Percentiles rank a stretch among this genome's conserved stretches.
phyloP scores from a whole-genome alignment of 2,113 vertebrate genomes.

The Myanophis thanlyinensis region DNA sequence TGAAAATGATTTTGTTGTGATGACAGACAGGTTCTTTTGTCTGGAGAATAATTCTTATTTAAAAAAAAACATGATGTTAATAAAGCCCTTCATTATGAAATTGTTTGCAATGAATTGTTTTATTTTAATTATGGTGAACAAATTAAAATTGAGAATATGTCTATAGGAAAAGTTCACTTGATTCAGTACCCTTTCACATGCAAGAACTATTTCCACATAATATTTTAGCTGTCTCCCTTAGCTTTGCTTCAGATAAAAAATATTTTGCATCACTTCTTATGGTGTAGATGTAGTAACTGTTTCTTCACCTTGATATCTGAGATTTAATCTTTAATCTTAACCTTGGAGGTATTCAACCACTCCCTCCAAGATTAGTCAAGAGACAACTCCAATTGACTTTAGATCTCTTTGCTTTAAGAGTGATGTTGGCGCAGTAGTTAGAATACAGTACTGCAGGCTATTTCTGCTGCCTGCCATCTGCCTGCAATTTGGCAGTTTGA shows the following conservation, averaged over 20 bases:
- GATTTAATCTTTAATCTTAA: neutral
- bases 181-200: neutral
- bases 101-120: conserved; percentile 15
- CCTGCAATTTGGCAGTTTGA: too few relatives aligned
- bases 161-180: conserved; percentile 15
- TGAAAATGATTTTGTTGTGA: conserved; percentile 51
- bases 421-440: too few relatives aligned
- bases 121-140: conserved; percentile 29
- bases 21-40: conserved; percentile 20
- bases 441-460: too few relatives aligned
- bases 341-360: neutral
- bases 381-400: neutral
- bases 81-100: neutral
- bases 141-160: conserved; percentile 29
- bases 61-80: conserved; percentile 14
- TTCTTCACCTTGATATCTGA: neutral
- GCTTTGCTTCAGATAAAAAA: neutral
- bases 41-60: neutral
- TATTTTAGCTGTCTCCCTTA: neutral
- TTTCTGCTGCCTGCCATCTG: too few relatives aligned
- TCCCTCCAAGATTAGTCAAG: neutral
- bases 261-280: neutral
- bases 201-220: neutral
- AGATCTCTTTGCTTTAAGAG: neutral
- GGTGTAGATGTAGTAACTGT: neutral